Evolutionary conservation across 2,113 vertebrate species (phyloP), one percentile per base, ranked within the genome.

Genomic region (Tautogolabrus adspersus): DNA sequence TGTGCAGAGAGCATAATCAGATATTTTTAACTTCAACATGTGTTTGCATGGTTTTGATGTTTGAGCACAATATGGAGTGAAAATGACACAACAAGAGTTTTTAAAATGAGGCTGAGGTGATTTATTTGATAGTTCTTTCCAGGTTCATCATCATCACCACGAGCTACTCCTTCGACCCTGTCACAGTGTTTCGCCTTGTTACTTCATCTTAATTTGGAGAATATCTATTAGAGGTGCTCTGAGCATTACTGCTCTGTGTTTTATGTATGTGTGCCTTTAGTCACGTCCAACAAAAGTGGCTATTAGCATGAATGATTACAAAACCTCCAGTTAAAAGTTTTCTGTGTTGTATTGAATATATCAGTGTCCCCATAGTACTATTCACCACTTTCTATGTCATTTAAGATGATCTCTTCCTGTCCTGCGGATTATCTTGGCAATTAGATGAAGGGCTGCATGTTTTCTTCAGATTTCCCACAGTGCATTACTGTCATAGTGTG

Each of bases 331-430:
- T 37, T 22, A 49, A 83, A 69, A 30, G 15, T 49, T 49, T 18
- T 16, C 42, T 44, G 42, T 46, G 13, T 13, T 15, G 15, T 15
- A 15, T 15, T 46, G 5, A 12, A 46, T 34, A 34, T 15, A 49
- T 49, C 47, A 19, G 15, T 49, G 12, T 15, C 44, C 44, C 12
- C 11, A 46, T 13, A 5, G 44, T 15, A 46, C 12, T 1, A 46
- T 15, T 15, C 10, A 46, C 4, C 47, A 18, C 18, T 49, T 7
- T 18, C 7, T 6, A 3, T n/a, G 13, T 52, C 5, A 13, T n/a
- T 75, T 60, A 70, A 63, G 62, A 76, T 73, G 54, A 60, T 40
- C 67, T 46, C 47, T 49, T 77, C 38, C 55, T 66, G 72, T 15
- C 61, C 82, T 67, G 21, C n/a, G 47, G 46, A 54, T 56, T 38